Evolutionary conservation across 2,113 vertebrate genomes (phyloP).

Genomic region (Caretta caretta): DNA sequence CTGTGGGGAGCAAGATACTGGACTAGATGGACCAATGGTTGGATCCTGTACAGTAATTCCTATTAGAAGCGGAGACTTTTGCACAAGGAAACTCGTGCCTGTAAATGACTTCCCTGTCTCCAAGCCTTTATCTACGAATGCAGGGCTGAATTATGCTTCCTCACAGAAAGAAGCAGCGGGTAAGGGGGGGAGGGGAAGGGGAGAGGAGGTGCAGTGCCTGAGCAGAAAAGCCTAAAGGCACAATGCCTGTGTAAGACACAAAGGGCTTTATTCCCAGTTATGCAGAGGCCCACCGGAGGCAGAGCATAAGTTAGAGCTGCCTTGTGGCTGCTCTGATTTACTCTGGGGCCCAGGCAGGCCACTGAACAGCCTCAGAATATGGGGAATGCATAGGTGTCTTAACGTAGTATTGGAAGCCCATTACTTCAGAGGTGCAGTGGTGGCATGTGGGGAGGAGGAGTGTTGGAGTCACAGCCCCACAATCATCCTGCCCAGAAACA

Average conservation of each 20-base stretch:
- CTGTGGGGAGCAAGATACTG: background rate
- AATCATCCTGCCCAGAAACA: background rate
- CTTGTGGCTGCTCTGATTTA: background rate
- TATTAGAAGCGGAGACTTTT: background rate
- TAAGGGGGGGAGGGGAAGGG: no score
- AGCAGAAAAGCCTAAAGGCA: background rate
- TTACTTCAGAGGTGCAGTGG: background rate
- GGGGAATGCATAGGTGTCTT: background rate
- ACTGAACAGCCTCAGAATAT: background rate
- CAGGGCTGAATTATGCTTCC: background rate
- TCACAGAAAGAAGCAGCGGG: background rate
- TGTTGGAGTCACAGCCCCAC: background rate
- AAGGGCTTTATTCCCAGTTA: background rate
- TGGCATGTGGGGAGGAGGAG: background rate
- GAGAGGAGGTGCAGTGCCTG: background rate
- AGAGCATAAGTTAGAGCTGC: background rate
- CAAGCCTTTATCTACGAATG: background rate
- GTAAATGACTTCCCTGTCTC: background rate
- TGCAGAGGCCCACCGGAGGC: background rate
- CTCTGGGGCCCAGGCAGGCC: background rate
- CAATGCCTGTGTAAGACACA: background rate
- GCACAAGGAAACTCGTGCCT: background rate
- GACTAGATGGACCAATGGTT: background rate
- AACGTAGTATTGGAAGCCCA: no score
- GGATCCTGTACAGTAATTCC: background rate